Conservation (phyloP, 2,888 invertebrate species). For the Xestia xanthographa region DNA sequence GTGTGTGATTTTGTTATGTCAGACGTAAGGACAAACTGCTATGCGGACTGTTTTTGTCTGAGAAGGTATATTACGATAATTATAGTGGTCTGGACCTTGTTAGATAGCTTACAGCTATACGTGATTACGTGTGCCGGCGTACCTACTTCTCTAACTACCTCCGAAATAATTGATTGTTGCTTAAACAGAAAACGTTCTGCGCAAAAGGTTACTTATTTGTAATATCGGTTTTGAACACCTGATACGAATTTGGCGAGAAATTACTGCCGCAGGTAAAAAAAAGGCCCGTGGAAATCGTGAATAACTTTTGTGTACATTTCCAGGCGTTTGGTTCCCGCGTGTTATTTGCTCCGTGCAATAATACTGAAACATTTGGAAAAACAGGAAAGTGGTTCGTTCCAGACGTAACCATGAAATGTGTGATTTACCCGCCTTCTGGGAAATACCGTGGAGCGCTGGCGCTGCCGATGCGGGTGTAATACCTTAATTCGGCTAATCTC, state of each 20-base stretch:
- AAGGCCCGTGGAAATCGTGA: slow-evolving; percentile 34
- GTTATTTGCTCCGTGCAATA: slow-evolving; percentile 48
- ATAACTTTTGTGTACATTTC: slow-evolving; percentile 56
- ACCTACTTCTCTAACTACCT: background rate
- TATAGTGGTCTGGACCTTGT: slow-evolving; percentile 11
- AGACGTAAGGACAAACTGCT: slow-evolving; percentile 46
- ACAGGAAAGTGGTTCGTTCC: slow-evolving; percentile 71
- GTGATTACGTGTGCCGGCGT: background rate
- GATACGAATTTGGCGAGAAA: slow-evolving; percentile 35
- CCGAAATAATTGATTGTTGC: slow-evolving; percentile 3
- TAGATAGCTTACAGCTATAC: slow-evolving; percentile 2
- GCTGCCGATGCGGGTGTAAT: slow-evolving; percentile 83
- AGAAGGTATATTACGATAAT: slow-evolving; percentile 36
- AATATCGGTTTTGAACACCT: slow-evolving; percentile 40
- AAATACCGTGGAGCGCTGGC: slow-evolving; percentile 82
- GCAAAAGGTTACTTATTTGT: slow-evolving; percentile 20
- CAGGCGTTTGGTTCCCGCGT: slow-evolving; percentile 35
- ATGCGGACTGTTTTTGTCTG: slow-evolving; percentile 47
- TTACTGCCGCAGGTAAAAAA: slow-evolving; percentile 33
- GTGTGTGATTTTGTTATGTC: slow-evolving; percentile 71
- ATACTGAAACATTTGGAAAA: slow-evolving; percentile 60
- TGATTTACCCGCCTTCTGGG: slow-evolving; percentile 87
- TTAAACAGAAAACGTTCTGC: slow-evolving; percentile 14
- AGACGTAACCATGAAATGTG: slow-evolving; percentile 83
- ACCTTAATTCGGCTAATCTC: slow-evolving; percentile 87